These are phyloP conservation scores for Galaxias olidus DNA, from an alignment of 2,797 vertebrate species.

Conservation along the genomic window DNA sequence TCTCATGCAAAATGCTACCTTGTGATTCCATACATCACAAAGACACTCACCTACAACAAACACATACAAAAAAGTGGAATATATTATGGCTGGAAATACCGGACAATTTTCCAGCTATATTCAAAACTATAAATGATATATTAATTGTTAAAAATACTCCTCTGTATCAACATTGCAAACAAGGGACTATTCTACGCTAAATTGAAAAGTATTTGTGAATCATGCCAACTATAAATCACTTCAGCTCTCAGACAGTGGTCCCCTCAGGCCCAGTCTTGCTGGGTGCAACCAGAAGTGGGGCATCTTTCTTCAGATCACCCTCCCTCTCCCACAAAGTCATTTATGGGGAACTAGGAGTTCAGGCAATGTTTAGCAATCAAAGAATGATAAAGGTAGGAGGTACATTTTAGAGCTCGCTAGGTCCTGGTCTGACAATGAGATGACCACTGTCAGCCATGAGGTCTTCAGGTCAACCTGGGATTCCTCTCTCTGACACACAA, in stretches of 20 bases:
- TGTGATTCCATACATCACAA: neutral
- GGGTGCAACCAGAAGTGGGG: neutral
- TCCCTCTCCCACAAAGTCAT: conserved; percentile 17
- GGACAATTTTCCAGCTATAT: neutral
- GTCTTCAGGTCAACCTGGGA: conserved; percentile 45
- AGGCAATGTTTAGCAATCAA: conserved; percentile 56
- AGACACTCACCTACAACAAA: neutral
- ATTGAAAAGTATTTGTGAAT: conserved; percentile 26
- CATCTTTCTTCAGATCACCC: neutral
- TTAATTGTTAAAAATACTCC: neutral
- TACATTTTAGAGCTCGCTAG: conserved; percentile 57
- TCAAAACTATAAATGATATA: neutral
- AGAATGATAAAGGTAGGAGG: conserved; percentile 49
- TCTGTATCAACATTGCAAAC: conserved; percentile 16
- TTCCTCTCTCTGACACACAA: conserved; percentile 39
- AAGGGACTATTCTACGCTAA: conserved; percentile 12
- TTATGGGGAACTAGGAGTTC: conserved; percentile 36
- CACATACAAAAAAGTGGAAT: neutral
- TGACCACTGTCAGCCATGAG: conserved; percentile 52
- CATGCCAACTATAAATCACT: conserved; percentile 59
- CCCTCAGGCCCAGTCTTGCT: conserved; percentile 8
- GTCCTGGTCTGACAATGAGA: conserved; percentile 44
- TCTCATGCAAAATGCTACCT: neutral
- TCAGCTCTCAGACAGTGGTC: conserved; percentile 45
- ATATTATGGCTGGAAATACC: neutral